Evolutionary conservation across 1,140 invertebrate species (phyloP), one percentile per base, ranked within the genome.

Genomic region (Helicoverpa zea): DNA sequence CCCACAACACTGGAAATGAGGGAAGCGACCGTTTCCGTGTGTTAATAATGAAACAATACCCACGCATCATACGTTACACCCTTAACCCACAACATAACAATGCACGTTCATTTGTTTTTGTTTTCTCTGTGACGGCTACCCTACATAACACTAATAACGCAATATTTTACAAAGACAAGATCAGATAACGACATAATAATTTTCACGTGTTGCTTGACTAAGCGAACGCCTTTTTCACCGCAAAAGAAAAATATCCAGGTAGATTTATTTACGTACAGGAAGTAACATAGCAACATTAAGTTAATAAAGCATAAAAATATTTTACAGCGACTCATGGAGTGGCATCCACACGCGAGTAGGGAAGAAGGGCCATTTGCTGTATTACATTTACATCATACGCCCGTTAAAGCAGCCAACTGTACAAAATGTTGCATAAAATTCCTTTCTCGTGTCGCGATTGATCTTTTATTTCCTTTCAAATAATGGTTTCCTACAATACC

Each of bases 381-480:
- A 90, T 89, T 90, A 90, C 89, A 89, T 90, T 90, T 87, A 87
- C 89, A 90, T 89, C 87, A 87, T 83, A 86, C 78, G 80, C 82
- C 87, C 85, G 86, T 90, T 90, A 90, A 85, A 87, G 81, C 81
- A 80, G 82, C 84, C 85, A 81, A 85, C 86, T 85, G 83, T 83
- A 89, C 84, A 86, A 89, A 90, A 89, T 90, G 89, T 86, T 85
- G 84, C 84, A 88, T 90, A 83, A 89, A 89, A 88, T 88, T 86
- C 81, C 81, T 75, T 79, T 81, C 66, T 59, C 80, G 59, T 80
- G 82, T 80, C 74, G 56, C 64, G 78, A 78, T 83, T 83, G 78
- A 80, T 83, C 78, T 83, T 77, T 83, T 64, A 70, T 66, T 23
- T 68, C 52, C 30, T 70, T 79, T 68, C 64, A 68, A 56, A 56